phyloP scores from a whole-genome alignment of 2,888 invertebrate genomes.

The Protophormia terraenovae region DNA sequence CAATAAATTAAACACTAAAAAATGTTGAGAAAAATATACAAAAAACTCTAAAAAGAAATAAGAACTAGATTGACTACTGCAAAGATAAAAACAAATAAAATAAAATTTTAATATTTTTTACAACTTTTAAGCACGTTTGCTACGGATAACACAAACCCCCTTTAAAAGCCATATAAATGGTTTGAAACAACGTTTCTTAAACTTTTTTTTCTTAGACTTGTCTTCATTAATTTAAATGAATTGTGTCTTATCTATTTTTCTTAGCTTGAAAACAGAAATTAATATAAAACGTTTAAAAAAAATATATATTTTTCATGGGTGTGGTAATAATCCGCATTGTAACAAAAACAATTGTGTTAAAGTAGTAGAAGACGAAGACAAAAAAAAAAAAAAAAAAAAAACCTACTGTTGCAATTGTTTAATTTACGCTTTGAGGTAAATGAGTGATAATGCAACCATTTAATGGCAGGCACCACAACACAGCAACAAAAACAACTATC shows the following conservation, averaged over 20 bases:
- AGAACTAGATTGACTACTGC: conserved; percentile 14
- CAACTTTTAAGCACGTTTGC: not conserved
- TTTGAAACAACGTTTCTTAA: not conserved
- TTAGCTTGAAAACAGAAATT: conserved; percentile 14
- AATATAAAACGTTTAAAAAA: not conserved
- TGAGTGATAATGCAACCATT: conserved; percentile 55
- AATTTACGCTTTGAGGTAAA: conserved; percentile 65
- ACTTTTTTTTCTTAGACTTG: not conserved
- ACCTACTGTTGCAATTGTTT: conserved; percentile 59
- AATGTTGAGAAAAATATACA: not conserved
- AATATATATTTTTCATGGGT: conserved; percentile 44
- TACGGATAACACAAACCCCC: not conserved
- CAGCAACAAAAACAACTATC: not conserved
- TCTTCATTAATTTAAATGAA: conserved; percentile 34
- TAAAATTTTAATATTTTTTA: not conserved
- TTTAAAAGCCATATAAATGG: not conserved
- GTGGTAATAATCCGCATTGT: conserved; percentile 59
- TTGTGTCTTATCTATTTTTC: conserved; percentile 29
- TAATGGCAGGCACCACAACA: conserved; percentile 4
- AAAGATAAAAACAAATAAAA: not conserved
- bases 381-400: conserved; percentile 3
- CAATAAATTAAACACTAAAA: conserved; percentile 36
- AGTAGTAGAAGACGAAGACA: not conserved
- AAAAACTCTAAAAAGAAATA: not conserved
- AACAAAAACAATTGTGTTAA: not conserved